These are phyloP conservation scores for Eulacestoma nigropectus DNA, from an alignment of 2,113 vertebrate genomes.

Conservation along the genomic window DNA sequence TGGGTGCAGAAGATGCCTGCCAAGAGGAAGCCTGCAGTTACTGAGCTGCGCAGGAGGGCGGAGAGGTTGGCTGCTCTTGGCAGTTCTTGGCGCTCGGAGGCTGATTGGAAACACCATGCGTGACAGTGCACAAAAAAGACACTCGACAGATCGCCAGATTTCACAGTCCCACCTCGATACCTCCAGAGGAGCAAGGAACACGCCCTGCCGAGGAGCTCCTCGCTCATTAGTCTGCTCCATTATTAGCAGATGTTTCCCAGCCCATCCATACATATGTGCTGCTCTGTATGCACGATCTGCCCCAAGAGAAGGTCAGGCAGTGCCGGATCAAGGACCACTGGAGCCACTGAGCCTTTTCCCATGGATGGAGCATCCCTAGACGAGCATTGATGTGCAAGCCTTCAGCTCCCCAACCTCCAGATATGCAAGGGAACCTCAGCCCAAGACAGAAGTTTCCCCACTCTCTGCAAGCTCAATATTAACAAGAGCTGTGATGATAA, in stretches of 20 bases:
- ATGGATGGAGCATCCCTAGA: not conserved
- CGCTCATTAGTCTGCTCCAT: not conserved
- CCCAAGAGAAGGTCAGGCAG: not conserved
- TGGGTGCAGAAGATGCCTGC: slow-evolving; percentile 6
- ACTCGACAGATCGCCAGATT: not conserved
- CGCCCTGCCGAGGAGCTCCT: not conserved
- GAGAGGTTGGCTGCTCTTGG: not conserved
- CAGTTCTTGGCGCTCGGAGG: not conserved
- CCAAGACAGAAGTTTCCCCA: not conserved
- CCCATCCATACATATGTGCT: not conserved
- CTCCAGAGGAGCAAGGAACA: not conserved
- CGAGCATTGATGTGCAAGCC: not conserved
- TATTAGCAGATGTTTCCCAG: not conserved
- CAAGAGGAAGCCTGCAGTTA: slow-evolving; percentile 23
- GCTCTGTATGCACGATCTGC: not conserved
- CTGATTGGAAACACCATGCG: slow-evolving; percentile 19
- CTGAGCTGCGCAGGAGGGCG: slow-evolving; percentile 14
- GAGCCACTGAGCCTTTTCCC: not conserved
- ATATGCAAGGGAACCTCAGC: not conserved
- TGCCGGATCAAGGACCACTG: not conserved
- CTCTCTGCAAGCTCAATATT: not conserved
- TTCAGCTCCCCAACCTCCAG: not conserved
- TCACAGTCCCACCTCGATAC: not conserved
- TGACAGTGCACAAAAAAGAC: slow-evolving; percentile 34
- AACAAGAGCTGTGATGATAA: not conserved